phyloP scores from a whole-genome alignment of 1,140 invertebrate genomes.

The Belonocnema kinseyi region DNA sequence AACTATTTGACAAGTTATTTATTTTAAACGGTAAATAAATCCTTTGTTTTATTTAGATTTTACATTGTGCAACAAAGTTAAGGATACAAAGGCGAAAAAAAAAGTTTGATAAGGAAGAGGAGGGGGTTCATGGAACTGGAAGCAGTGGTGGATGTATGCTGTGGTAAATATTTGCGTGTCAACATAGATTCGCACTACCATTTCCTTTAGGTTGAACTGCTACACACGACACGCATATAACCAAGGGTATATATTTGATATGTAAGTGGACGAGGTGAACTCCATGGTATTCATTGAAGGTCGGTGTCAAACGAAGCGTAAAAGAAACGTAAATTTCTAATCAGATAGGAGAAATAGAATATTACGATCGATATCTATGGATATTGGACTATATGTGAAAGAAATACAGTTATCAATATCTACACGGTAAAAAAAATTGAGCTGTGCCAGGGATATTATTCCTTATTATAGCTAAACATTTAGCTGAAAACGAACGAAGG shows the following conservation, averaged over 20 bases:
- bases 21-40: neutral
- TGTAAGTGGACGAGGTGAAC: constrained; percentile 15
- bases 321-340: constrained; percentile 48
- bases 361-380: too few relatives aligned
- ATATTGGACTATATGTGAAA: too few relatives aligned
- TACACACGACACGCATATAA: constrained; percentile 62
- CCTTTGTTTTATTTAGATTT: neutral
- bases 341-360: too few relatives aligned
- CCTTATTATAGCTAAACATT: too few relatives aligned
- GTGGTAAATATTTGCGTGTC: constrained; percentile 73
- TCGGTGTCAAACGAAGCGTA: constrained; percentile 53
- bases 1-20: neutral
- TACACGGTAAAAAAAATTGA: too few relatives aligned
- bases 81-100: neutral
- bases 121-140: constrained; percentile 56
- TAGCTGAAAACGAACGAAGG: too few relatives aligned
- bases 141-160: constrained; percentile 67
- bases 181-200: constrained; percentile 65
- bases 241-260: constrained; percentile 53
- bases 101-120: neutral
- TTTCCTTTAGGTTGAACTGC: constrained; percentile 42
- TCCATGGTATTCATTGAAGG: constrained; percentile 1
- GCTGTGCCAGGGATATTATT: too few relatives aligned
- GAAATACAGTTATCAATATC: too few relatives aligned
- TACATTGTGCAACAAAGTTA: neutral